Evolutionary conservation across 2,113 vertebrate genomes (phyloP).

Genomic region (Pluvianellus socialis): DNA sequence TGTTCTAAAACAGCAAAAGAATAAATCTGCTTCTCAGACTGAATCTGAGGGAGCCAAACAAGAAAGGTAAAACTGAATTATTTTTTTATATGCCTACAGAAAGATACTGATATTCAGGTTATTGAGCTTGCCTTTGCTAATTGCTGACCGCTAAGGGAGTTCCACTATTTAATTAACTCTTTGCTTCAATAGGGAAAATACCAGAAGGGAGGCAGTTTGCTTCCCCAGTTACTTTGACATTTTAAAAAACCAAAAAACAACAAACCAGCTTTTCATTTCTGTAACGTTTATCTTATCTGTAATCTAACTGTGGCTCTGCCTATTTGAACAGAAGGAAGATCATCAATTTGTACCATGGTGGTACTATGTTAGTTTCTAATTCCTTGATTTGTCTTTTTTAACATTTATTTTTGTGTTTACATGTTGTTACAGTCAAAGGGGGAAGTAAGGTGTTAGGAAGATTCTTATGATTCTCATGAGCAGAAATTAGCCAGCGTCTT

Average conservation of each 20-base stretch:
- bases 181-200: not conserved
- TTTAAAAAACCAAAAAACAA: not conserved
- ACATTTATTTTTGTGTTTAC: not conserved
- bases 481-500: not conserved
- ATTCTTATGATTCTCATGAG: not conserved
- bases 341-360: fast-evolving
- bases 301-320: not conserved
- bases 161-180: not conserved
- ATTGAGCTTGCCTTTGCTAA: not conserved
- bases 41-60: conserved; percentile 85
- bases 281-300: not conserved
- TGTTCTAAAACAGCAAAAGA: conserved; percentile 96
- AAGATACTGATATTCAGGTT: not conserved
- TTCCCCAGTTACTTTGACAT: not conserved
- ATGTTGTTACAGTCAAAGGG: not conserved
- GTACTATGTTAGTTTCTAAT: not conserved
- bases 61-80: conserved; percentile 81
- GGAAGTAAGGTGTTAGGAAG: not conserved
- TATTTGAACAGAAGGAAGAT: not conserved
- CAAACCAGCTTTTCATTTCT: not conserved
- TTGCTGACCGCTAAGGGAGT: not conserved
- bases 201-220: not conserved
- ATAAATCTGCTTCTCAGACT: conserved; percentile 78
- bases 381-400: not conserved
- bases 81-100: not conserved